A percentile compares a stretch with the other conserved stretches of the same genome.
Conservation (phyloP, 2,113 vertebrate species). For the Speoplatyrhinus poulsoni region DNA sequence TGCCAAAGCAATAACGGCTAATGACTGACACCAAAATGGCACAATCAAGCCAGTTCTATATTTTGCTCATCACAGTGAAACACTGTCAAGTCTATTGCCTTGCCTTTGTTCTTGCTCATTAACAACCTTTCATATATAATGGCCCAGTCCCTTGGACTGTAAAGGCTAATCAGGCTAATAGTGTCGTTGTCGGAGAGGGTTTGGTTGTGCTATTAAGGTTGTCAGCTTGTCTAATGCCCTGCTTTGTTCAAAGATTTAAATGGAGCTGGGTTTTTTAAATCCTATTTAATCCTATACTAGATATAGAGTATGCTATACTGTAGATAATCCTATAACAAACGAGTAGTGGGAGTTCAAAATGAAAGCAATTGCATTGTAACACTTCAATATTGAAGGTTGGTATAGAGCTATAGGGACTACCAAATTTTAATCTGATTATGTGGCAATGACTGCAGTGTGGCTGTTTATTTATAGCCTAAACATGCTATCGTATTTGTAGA, state of each 20-base stretch:
- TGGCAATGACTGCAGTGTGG: too few species aligned
- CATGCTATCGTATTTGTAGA: too few species aligned
- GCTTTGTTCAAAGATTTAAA: constrained; percentile 49
- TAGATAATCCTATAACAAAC: too few species aligned
- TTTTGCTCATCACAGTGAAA: constrained; percentile 48
- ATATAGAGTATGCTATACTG: constrained; percentile 1
- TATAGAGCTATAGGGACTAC: too few species aligned
- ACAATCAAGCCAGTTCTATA: constrained; percentile 37
- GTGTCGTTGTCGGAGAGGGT: constrained; percentile 35
- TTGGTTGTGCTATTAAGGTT: constrained; percentile 28
- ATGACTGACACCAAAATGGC: constrained; percentile 43
- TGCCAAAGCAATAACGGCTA: constrained; percentile 23
- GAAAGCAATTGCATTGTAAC: too few species aligned
- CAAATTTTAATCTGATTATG: too few species aligned
- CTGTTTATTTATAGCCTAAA: too few species aligned
- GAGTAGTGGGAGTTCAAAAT: too few species aligned
- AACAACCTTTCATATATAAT: constrained; percentile 34
- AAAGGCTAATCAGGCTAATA: constrained; percentile 44
- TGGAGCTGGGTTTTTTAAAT: constrained; percentile 16
- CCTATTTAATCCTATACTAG: not conserved
- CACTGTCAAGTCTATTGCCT: constrained; percentile 42
- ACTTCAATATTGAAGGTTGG: too few species aligned
- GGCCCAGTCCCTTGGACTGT: constrained; percentile 7
- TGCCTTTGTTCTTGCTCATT: constrained; percentile 52
- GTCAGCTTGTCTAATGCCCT: constrained; percentile 39